Percentiles rank a stretch among this genome's conserved stretches.
Conservation (phyloP, 2,888 invertebrate species). For the Eulithis prunata region DNA sequence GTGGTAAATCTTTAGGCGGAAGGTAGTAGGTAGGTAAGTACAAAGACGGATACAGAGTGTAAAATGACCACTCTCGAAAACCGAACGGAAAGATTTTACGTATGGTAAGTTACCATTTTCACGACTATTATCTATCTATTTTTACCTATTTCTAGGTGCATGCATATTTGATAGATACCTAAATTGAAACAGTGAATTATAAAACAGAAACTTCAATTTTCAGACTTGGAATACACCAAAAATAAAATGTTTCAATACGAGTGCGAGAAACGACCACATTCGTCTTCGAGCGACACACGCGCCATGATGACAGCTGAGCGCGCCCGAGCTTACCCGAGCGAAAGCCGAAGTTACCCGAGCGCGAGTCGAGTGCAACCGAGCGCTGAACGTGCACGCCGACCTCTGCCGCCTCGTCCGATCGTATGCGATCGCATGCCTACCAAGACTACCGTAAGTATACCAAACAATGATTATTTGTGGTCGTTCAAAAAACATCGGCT, state of each 20-base stretch:
- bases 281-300: constrained; percentile 56
- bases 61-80: not conserved
- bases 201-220: not conserved
- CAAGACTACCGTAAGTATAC: constrained; percentile 63
- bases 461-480: no score
- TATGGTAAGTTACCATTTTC: no score
- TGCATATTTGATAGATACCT: not conserved
- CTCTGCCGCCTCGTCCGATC: constrained; percentile 67
- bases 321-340: constrained; percentile 27
- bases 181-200: not conserved
- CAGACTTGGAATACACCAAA: not conserved
- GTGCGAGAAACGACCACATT: constrained; percentile 67
- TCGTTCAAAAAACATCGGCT: no score
- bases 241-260: constrained; percentile 72
- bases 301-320: constrained; percentile 54
- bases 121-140: no score
- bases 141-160: no score
- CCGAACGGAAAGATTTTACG: no score
- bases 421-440: constrained; percentile 58
- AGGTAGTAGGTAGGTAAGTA: not conserved
- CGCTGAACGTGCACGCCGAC: constrained; percentile 53
- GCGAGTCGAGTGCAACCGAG: constrained; percentile 53
- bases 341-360: constrained; percentile 46
- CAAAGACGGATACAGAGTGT: not conserved
- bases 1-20: not conserved